A percentile compares a stretch with the other conserved stretches of the same genome.
These are phyloP conservation scores for Manacus vitellinus DNA, from an alignment of 2,113 vertebrate genomes.

Conservation along the genomic window DNA sequence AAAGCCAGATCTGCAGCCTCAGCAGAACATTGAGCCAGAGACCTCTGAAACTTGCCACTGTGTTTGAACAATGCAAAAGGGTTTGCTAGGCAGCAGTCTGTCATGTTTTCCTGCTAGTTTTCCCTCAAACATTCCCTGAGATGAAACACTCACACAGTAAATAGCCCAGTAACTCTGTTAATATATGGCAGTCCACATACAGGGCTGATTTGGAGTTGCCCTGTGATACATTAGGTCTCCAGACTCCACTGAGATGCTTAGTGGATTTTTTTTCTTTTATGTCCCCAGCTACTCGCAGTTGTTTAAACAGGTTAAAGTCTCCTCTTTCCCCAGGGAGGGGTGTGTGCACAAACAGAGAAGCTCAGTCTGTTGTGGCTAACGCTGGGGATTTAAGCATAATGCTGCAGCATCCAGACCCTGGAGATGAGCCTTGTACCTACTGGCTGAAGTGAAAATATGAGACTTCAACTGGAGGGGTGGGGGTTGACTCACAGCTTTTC, in stretches of 20 bases:
- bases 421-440: neutral
- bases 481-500: neutral
- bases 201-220: neutral
- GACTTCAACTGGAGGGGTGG: neutral
- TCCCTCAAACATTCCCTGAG: neutral
- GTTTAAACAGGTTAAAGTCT: neutral
- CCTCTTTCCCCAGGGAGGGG: neutral
- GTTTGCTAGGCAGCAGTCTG: constrained; percentile 29
- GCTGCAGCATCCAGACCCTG: neutral
- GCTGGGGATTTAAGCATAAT: fast-evolving
- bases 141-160: neutral
- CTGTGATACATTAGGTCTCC: neutral
- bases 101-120: neutral
- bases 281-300: neutral
- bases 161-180: neutral
- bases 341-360: neutral
- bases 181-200: neutral
- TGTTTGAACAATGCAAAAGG: constrained; percentile 5
- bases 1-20: constrained; percentile 43
- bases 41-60: constrained; percentile 32
- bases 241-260: neutral
- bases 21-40: constrained; percentile 30
- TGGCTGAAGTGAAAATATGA: neutral
- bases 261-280: neutral
- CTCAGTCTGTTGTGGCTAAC: neutral